Base-by-base conservation (phyloP, 2,797 vertebrate species). In the Alauda arvensis region DNA sequence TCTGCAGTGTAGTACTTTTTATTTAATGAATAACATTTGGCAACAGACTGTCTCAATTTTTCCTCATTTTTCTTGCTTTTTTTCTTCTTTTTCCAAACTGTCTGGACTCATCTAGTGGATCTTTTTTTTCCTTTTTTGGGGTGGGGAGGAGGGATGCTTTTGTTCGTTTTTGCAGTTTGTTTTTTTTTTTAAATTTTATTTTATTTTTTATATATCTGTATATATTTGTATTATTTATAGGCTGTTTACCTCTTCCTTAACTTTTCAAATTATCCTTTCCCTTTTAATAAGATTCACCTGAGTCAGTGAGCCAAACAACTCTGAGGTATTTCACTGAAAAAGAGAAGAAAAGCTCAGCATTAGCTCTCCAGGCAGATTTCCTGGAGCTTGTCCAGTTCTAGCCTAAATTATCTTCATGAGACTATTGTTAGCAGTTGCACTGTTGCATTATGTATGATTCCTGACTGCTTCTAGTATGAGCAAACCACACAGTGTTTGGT, bases 391-490 rank as follows among this genome's bases (percentile, higher is more conserved):
- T 87, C 87, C 91, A 95, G 65, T 26, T 72, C 62, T 67, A 74
- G 29, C 61, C 89, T 85, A 91, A 93, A 94, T 94, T 88, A 83
- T 94, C 83, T 96, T 85, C 49, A 61, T 43, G 63, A 87, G 59
- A 48, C 65, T 95, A 75, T 92, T 93, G 81, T 94, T 93, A 90
- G 71, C 71, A 92, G 63, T 85, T 88, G 49, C 56, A 70, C 40
- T 84, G 39, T 82, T 96, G 77, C 85, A 82, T 94, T 93, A 87
- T 90, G 84, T 77, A 88, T 94, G 90, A 94, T 78, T 91, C 37
- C 85, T 91, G 83, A 87, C 87, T 91, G 34, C 39, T 94, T 71
- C 67, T 94, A 66, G 18, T 86, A 77, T 66, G 86, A 92, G 79
- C 56, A 93, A 94, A 86, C 80, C 66, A 19, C 63, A 69, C 25